phyloP scores from a whole-genome alignment of 1,140 invertebrate species.

The Dolichoris vasculosae region DNA sequence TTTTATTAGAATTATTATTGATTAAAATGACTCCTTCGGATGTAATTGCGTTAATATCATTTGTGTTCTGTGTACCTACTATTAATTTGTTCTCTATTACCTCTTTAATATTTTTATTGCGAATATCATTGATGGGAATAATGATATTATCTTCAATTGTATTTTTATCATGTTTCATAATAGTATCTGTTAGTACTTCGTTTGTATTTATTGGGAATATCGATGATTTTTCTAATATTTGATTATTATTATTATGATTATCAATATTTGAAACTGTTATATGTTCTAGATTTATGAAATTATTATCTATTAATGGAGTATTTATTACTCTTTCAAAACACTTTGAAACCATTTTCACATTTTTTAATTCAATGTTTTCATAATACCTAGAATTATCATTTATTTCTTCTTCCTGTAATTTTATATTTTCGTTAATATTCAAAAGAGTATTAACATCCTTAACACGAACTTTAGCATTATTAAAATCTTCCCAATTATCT shows the following conservation, averaged over 20 bases:
- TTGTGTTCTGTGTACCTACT: background rate
- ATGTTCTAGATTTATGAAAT: background rate
- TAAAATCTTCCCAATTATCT: background rate
- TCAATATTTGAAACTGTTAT: background rate
- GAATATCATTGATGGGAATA: background rate
- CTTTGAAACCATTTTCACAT: background rate
- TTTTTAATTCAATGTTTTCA: conserved; percentile 12
- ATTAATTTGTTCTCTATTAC: background rate
- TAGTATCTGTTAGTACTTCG: background rate
- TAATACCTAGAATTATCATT: background rate
- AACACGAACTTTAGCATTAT: background rate
- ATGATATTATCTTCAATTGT: background rate
- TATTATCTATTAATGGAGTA: background rate
- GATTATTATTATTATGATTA: background rate
- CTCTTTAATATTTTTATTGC: background rate
- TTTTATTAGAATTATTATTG: background rate
- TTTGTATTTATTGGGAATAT: background rate
- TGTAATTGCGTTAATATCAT: background rate
- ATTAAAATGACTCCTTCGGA: background rate
- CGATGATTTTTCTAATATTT: background rate
- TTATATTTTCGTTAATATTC: background rate
- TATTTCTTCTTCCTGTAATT: background rate
- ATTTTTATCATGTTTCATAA: background rate
- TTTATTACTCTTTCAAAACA: background rate
- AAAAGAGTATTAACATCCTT: too few relatives aligned